Base-by-base conservation (phyloP, 2,888 invertebrate genomes). In the Eilema caniola region DNA sequence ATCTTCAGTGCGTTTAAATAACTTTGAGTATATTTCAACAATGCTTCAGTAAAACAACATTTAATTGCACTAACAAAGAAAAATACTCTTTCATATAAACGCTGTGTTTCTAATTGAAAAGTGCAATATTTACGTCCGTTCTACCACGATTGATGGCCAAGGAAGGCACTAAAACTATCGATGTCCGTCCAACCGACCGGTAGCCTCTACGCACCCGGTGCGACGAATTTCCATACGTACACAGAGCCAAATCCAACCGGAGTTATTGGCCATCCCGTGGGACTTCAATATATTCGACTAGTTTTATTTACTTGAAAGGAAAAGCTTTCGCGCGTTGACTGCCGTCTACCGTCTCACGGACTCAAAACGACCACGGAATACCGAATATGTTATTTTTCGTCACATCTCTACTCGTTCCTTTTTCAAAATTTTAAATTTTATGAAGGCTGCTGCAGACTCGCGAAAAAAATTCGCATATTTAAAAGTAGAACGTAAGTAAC, bases 211-310 rank as follows among this genome's bases (percentile, higher is more conserved):
- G 85, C 87, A 87, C 75, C 82, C 83, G 84, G 83, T 81, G 82
- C 78, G 83, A 77, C 76, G 80, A 83, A 93, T 93, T 92, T 90
- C 90, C 92, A 92, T 92, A 92, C 87, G 90, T 90, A 92, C 89
- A 90, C 89, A 89, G 86, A 88, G 83, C 87, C 86, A 89, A 91
- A 93, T 91, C 92, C 90, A 83, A 86, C 83, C 84, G 80, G 89
- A 93, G 90, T 90, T 93, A 93, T 93, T 92, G 94, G 91, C 90
- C 90, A 87, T 93, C 94, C 93, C 93, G 84, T 77, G 93, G 88
- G 94, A 86, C 85, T 89, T 89, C 90, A 89, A 91, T 92, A 93
- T 93, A 92, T 92, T 91, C 91, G 86, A 89, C 89, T 92, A 93
- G 92, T 92, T 93, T 93, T 92, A 92, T 92, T 92, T 91, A 91